phyloP scores from a whole-genome alignment of 2,797 vertebrate genomes.

The Crocodylus rhombifer region DNA sequence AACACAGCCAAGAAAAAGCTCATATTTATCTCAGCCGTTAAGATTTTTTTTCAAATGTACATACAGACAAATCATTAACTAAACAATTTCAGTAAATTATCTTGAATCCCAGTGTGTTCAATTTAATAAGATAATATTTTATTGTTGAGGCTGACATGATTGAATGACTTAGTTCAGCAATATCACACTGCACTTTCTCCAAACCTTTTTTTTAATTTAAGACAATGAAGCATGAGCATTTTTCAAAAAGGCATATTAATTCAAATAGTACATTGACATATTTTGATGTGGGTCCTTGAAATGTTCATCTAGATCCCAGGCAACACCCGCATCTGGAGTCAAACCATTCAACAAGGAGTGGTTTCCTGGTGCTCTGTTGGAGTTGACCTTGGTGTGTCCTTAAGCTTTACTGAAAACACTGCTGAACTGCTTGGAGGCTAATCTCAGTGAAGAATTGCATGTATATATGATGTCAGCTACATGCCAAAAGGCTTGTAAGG shows the following conservation, averaged over 20 bases:
- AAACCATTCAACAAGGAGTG: fast-evolving
- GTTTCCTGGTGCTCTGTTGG: neutral
- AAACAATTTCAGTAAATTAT: neutral
- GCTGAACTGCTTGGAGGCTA: conserved; percentile 25
- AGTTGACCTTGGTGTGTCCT: conserved; percentile 58
- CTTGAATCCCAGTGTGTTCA: neutral
- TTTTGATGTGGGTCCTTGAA: neutral
- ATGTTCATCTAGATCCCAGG: neutral
- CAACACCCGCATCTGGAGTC: neutral
- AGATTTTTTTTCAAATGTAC: neutral
- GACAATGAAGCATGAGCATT: neutral
- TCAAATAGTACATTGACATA: neutral
- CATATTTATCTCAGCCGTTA: neutral
- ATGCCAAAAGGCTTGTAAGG: conserved; percentile 26
- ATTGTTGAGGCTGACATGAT: neutral
- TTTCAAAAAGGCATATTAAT: neutral
- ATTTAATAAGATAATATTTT: neutral
- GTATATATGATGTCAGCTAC: neutral
- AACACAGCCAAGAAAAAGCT: neutral
- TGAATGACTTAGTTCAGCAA: conserved; percentile 27
- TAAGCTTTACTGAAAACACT: neutral
- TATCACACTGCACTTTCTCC: conserved; percentile 12
- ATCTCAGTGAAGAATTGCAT: neutral
- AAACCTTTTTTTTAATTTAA: neutral
- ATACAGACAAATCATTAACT: neutral